These are phyloP conservation scores for Orchesella flavescens DNA, from an alignment of 2,888 invertebrate genomes.

Conservation along the genomic window DNA sequence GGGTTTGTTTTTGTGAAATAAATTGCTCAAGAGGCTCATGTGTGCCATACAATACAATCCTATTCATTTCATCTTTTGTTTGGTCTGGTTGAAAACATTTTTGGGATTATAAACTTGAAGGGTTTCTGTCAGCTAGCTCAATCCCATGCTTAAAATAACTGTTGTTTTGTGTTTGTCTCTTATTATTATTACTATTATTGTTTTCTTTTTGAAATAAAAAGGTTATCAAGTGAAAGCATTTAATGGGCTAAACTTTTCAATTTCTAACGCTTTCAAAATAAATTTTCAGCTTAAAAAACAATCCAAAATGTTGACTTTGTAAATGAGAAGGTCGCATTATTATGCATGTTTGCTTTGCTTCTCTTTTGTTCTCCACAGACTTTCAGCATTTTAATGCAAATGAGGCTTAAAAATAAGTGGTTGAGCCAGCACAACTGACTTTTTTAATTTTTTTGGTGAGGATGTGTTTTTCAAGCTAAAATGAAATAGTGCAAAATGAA, in stretches of 20 bases:
- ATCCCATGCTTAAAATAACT: too few species aligned
- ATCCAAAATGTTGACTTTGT: neutral
- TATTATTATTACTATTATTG: neutral
- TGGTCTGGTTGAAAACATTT: too few species aligned
- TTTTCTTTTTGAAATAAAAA: neutral
- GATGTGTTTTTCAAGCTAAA: neutral
- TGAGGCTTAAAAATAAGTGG: slow-evolving; percentile 30
- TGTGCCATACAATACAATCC: too few species aligned
- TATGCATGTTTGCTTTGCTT: neutral
- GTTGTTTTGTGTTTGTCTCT: neutral
- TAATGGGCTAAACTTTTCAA: slow-evolving; percentile 40
- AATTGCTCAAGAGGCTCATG: too few species aligned
- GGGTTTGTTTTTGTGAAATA: too few species aligned
- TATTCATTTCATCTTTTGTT: too few species aligned
- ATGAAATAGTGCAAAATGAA: slow-evolving; percentile 33
- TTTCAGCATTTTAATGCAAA: slow-evolving; percentile 36
- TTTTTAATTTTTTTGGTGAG: neutral
- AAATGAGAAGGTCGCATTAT: slow-evolving; percentile 22
- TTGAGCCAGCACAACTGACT: neutral
- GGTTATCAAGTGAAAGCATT: slow-evolving; percentile 7
- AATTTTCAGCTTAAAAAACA: neutral
- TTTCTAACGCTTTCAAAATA: slow-evolving; percentile 6
- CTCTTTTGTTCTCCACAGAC: slow-evolving; percentile 12
- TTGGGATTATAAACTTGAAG: too few species aligned
- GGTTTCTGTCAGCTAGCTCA: too few species aligned